Base-by-base conservation (phyloP, 1,140 invertebrate genomes). In the Protaetia brevitarsis region DNA sequence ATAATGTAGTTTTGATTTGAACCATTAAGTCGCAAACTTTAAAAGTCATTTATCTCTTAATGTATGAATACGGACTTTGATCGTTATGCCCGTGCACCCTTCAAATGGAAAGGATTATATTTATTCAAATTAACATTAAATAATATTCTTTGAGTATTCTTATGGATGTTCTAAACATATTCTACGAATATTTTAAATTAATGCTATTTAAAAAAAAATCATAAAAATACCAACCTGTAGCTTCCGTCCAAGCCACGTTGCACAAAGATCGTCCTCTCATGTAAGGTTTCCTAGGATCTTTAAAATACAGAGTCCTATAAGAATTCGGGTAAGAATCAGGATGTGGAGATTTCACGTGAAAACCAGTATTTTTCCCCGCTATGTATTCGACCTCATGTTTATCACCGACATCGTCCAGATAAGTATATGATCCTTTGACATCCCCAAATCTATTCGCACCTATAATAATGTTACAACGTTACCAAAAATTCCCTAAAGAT, bases 301-400 rank as follows among this genome's bases (percentile, higher is more conserved):
- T 78, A 67, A 83, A 85, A 69, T 83, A 86, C 0, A 85, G 76
- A 0, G 81, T 79, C 2, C 83, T 82, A 41, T 82, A 83, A n/a
- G 81, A 72, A 45, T 76, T 76, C 0, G 82, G 82, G 65, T 79
- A 77, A 6, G 83, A 85, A 69, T 90, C 88, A 0, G 88, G 88
- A 69, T 85, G 83, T 1, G 87, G 82, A 57, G 87, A 87, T 56
- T 85, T 87, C 1, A 90, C 87, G 73, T 88, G 86, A 73, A 89
- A 90, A 1, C 89, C 89, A 0, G 85, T 88, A 37, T 86, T 84
- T 51, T 87, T 82, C 0, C 88, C 88, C 0, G 89, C 89, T 19
- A 88, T 86, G 77, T 88, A 90, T 4, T 87, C 83, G 0, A 90
- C 88, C 69, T 88, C 87, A 73, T 89, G 88, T 1, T 85, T 77